Evolutionary conservation across 2,113 vertebrate genomes (phyloP), one percentile per base, ranked within the genome.

Genomic region (Sinocyclocheilus anshuiensis): DNA sequence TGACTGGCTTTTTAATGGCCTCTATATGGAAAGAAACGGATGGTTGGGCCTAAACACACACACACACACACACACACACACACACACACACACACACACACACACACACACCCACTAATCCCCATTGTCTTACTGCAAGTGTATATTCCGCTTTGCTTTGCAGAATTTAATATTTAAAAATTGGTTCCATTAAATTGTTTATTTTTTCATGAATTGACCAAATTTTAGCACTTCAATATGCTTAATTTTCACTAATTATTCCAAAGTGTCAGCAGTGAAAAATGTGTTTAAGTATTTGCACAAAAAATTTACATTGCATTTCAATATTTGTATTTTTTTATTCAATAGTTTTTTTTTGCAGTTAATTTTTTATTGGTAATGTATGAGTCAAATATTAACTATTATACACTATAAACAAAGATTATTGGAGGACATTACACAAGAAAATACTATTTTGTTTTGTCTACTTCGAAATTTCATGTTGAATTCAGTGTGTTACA

Each of bases 1-100:
- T 90, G 93, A 90, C 88, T 75, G 84, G 89, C 84, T 90, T 90
- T 87, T 92, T 94, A 94, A 96, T 94, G 91, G 89, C 90, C 87
- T 89, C 84, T 88, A 29, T 71, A 91, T 91, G 84, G 88, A 89
- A 84, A 86, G 88, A 92, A 94, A 92, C 88, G 91, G 90, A 91
- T 92, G 92, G 91, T 87, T 84, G 88, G 83, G 75, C 76, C 83
- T 29, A 90, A 61, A 78, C 72, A 86, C 74, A 89, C 86, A 84
- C 80, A 86, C 88, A 86, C 86, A 81, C 67, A 72, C 78, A 89
- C 90, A 84, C 86, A 86, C 77, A 83, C 67, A 50, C 76, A 74
- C 36, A 13, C 50, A 59, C 61, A 67, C 45, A 78, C 69, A 85
- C 76, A 89, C 86, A 84, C 80, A 87, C 88, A 75, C 69, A 50